Evolutionary conservation across 2,797 vertebrate species (phyloP).

Genomic region (Poecilia velifera): DNA sequence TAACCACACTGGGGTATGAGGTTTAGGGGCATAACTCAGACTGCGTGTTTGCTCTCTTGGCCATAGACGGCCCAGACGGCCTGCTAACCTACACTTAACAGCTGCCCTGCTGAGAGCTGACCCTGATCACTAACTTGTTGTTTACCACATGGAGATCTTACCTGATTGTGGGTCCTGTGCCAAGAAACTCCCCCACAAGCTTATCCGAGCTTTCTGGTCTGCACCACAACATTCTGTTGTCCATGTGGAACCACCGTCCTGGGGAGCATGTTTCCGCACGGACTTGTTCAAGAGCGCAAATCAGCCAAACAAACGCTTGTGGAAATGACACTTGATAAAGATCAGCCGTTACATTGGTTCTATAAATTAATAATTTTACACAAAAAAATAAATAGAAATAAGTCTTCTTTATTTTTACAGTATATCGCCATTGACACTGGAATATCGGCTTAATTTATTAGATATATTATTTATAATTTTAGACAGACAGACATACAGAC

Average conservation of each 20-base stretch:
- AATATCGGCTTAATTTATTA: no score
- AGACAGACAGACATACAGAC: no score
- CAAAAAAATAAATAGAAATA: background rate
- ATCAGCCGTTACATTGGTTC: background rate
- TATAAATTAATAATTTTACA: background rate
- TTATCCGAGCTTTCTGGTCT: slow-evolving; percentile 80
- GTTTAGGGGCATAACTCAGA: slow-evolving; percentile 4
- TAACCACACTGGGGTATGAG: background rate
- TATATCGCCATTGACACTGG: no score
- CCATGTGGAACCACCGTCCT: slow-evolving; percentile 54
- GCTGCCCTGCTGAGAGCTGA: background rate
- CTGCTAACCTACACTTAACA: slow-evolving; percentile 34
- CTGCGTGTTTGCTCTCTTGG: slow-evolving; percentile 1
- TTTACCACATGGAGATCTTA: slow-evolving; percentile 57
- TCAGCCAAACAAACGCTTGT: background rate
- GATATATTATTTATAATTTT: no score
- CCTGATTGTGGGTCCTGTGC: slow-evolving; percentile 81
- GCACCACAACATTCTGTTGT: slow-evolving; percentile 77
- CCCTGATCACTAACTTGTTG: slow-evolving; percentile 6
- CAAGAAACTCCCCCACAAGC: slow-evolving; percentile 83
- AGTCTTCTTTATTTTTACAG: no score
- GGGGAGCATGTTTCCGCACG: slow-evolving; percentile 44
- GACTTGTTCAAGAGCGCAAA: slow-evolving; percentile 29
- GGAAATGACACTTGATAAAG: background rate
- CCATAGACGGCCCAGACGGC: slow-evolving; percentile 18